Conservation (phyloP, 2,797 vertebrate species). For the Mastacembelus armatus region DNA sequence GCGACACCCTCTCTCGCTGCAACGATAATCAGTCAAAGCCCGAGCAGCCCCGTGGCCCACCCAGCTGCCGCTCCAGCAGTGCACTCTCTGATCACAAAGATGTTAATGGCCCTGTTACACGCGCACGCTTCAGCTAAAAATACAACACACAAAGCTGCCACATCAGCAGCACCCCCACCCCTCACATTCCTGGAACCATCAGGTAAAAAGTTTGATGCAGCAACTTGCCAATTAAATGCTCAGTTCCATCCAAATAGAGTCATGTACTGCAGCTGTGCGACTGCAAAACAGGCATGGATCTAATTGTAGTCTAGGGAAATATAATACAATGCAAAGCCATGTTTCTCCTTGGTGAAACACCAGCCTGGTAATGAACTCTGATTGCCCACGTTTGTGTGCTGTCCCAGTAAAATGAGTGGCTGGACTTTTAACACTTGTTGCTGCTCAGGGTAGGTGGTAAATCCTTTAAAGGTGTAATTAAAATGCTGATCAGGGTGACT, state of each 20-base stretch:
- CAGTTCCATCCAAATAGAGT: conserved; percentile 61
- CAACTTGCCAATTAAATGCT: conserved; percentile 75
- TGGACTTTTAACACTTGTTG: conserved; percentile 57
- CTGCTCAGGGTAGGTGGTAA: conserved; percentile 44
- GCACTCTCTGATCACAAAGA: conserved; percentile 65
- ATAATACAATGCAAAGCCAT: background rate
- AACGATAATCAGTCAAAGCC: conserved; percentile 79
- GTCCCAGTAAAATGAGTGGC: conserved; percentile 26
- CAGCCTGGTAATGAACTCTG: conserved; percentile 41
- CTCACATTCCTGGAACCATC: conserved; percentile 40
- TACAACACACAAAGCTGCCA: conserved; percentile 69
- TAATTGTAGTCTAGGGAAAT: conserved; percentile 6
- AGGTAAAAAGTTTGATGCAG: conserved; percentile 72
- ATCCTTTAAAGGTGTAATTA: conserved; percentile 72
- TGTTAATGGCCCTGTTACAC: conserved; percentile 68
- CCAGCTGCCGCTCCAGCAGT: conserved; percentile 66
- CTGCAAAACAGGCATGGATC: background rate
- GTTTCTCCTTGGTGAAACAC: conserved; percentile 24
- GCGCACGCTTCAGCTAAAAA: conserved; percentile 71
- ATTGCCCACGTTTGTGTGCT: conserved; percentile 30
- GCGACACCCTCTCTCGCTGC: conserved; percentile 66
- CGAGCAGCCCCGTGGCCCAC: conserved; percentile 63
- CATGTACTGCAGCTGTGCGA: conserved; percentile 56
- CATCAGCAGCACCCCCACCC: conserved; percentile 62
- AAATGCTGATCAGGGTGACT: conserved; percentile 62